Percentiles rank a stretch among this genome's conserved stretches.
Conservation (phyloP, 2,113 vertebrate genomes). For the Hyla sarda region DNA sequence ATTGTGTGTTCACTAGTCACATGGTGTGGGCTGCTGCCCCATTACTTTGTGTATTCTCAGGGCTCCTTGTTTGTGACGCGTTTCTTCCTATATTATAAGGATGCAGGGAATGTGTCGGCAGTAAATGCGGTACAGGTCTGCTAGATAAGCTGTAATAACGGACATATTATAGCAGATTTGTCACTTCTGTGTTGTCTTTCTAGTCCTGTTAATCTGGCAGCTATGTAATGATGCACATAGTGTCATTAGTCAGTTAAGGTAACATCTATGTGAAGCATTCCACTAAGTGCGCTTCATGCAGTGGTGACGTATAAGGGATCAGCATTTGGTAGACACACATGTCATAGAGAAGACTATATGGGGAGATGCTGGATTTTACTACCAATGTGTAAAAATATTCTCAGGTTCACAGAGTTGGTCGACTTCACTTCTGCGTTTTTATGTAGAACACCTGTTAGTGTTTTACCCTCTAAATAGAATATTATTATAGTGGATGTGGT, state of each 20-base stretch:
- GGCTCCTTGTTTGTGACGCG: too few relatives aligned
- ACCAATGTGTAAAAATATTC: background rate
- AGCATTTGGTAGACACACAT: background rate
- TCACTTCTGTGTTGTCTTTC: too few relatives aligned
- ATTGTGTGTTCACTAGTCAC: background rate
- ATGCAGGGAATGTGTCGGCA: too few relatives aligned
- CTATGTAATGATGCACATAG: background rate
- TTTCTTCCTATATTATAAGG: too few relatives aligned
- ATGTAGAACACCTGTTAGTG: too few relatives aligned
- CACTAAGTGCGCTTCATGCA: background rate
- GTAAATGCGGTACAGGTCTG: too few relatives aligned
- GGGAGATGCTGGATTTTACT: background rate
- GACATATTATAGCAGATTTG: too few relatives aligned
- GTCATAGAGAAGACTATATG: background rate
- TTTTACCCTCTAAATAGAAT: too few relatives aligned
- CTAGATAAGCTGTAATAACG: too few relatives aligned
- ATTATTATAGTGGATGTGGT: too few relatives aligned
- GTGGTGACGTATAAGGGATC: background rate
- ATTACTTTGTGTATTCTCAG: background rate
- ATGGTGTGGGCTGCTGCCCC: background rate
- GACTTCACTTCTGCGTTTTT: too few relatives aligned
- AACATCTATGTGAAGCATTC: background rate
- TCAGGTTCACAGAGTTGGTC: too few relatives aligned
- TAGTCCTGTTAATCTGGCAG: background rate
- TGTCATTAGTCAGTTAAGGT: background rate